Evolutionary conservation across 2,888 invertebrate species (phyloP), one percentile per base, ranked within the genome.

Genomic region (Petrolisthes manimaculis): DNA sequence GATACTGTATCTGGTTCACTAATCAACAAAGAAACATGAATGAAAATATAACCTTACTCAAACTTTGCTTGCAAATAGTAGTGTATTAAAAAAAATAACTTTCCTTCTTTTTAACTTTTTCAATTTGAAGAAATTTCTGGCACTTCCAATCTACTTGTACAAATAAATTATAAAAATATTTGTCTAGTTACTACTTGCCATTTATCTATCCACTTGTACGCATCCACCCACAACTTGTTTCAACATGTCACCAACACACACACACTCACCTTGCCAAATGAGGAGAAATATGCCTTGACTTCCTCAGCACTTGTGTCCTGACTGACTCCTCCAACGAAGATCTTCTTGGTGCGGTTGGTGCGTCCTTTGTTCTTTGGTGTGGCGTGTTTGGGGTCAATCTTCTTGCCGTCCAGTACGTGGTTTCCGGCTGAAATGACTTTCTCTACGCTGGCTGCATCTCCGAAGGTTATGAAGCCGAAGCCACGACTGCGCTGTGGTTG

Each of bases 401-500:
- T 97, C 94, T 97, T 97, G 91, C 97, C 97, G 93, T 97, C 97
- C 92, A 97, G 94, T 84, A 97, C 97, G 94, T 97, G 97, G 91
- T 97, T 96, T 89, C 97, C 97, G 92, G 97, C 96, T 92, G 97
- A 97, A 86, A 97, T 95, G 89, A 97, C 97, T 94, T 97, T 97
- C 93, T 97, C 97, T 91, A 97, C 97, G 92, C 97, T 96, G 92
- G 96, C 95, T 88, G 97, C 96, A 93, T 97, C 97, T 93, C 97
- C 96, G 94, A 97, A 97, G 92, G 97, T 97, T 93, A 97, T 97
- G 94, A 97, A 97, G 93, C 97, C 96, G 94, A 97, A 97, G 93
- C 97, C 97, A 93, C 97, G 96, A 94, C 97, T 97, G 93, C 97
- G 96, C 97, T 97, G 95, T 56, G 80, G 67, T 18, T 55, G 56